Evolutionary conservation across 2,888 invertebrate genomes (phyloP).

Genomic region (Diplolepis rosae): DNA sequence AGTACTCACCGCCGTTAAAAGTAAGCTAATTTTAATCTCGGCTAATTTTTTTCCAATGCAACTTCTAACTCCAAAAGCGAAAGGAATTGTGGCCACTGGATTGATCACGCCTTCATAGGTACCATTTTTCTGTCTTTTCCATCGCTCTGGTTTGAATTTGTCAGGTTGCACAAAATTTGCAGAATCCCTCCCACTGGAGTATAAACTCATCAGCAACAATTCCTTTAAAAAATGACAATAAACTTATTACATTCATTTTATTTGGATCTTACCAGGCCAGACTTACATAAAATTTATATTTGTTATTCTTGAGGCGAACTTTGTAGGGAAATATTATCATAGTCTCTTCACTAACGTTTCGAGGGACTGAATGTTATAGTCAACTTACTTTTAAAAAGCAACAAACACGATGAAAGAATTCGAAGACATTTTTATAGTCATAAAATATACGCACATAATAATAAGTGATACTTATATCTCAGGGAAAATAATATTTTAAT

Average conservation of each 20-base stretch:
- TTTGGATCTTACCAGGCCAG: not conserved
- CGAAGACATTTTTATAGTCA: too few relatives aligned
- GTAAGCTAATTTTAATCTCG: conserved; percentile 82
- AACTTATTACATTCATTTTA: not conserved
- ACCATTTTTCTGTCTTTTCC: conserved; percentile 78
- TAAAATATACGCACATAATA: too few relatives aligned
- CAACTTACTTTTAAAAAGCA: too few relatives aligned
- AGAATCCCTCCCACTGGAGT: conserved; percentile 86
- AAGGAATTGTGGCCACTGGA: conserved; percentile 85
- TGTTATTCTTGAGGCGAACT: not conserved
- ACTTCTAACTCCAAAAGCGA: conserved; percentile 87
- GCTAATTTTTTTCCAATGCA: conserved; percentile 90
- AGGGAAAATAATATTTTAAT: too few relatives aligned
- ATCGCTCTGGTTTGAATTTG: conserved; percentile 84
- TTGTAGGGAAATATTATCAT: too few relatives aligned
- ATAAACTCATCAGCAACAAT: conserved; percentile 87
- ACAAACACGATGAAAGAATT: too few relatives aligned
- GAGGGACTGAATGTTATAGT: too few relatives aligned
- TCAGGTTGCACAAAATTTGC: conserved; percentile 81
- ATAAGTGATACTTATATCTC: too few relatives aligned
- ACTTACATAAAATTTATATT: not conserved
- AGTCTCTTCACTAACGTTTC: too few relatives aligned
- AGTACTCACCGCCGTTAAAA: conserved; percentile 78
- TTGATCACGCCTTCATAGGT: conserved; percentile 74
- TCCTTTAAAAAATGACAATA: conserved; percentile 78